Evolutionary conservation across 2,888 invertebrate genomes (phyloP).

Genomic region (Anoplius nigerrimus): DNA sequence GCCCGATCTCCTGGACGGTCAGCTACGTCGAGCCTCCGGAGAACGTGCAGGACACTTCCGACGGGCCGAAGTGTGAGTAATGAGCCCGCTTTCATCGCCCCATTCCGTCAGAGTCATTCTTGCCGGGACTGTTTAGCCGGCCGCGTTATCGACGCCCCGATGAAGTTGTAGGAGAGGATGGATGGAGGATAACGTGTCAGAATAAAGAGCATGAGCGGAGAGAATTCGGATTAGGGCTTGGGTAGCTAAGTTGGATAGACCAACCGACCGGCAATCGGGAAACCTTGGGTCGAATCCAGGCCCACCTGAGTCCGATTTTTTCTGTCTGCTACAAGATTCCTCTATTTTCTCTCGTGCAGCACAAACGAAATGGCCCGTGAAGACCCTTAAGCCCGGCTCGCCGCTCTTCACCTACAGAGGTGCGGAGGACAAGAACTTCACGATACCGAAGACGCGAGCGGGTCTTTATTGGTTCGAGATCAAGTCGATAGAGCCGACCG

Average conservation of each 20-base stretch:
- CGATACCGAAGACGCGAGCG: constrained; percentile 67
- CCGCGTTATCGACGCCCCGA: too few relatives aligned
- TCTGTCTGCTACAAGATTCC: too few relatives aligned
- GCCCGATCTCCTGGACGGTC: constrained; percentile 72
- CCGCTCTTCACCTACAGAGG: constrained; percentile 71
- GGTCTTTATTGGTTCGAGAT: constrained; percentile 73
- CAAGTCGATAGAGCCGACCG: constrained; percentile 54
- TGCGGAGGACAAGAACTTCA: constrained; percentile 70
- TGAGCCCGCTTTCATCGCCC: not conserved
- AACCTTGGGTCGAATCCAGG: too few relatives aligned
- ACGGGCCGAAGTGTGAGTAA: constrained; percentile 63
- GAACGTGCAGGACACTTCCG: constrained; percentile 62
- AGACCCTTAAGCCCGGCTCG: constrained; percentile 69
- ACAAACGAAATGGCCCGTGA: constrained; percentile 67
- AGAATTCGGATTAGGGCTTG: too few relatives aligned
- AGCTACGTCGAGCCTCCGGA: constrained; percentile 71
- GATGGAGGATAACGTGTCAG: too few relatives aligned
- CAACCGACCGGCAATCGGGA: too few relatives aligned
- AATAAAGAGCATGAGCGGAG: too few relatives aligned
- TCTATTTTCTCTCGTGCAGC: constrained; percentile 20
- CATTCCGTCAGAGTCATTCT: not conserved
- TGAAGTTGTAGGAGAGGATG: too few relatives aligned
- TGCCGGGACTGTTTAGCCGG: not conserved
- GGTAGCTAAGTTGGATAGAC: too few relatives aligned
- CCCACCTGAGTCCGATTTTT: too few relatives aligned